Evolutionary conservation across 2,113 vertebrate species (phyloP).

Genomic region (Thomomys bottae): DNA sequence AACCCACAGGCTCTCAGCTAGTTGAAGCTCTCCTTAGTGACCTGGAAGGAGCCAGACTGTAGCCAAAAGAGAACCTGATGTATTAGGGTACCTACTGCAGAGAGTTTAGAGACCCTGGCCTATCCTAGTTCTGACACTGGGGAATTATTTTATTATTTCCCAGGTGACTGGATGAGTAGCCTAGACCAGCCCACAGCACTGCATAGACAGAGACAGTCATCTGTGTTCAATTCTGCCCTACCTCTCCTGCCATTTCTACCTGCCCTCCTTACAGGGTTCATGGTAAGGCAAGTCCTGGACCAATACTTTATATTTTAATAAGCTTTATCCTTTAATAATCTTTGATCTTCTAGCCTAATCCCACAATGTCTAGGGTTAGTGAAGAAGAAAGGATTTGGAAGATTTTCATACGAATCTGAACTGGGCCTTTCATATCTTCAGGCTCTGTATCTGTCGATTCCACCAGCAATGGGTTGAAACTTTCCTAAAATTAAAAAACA

Average conservation of each 20-base stretch:
- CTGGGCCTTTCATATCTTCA: neutral
- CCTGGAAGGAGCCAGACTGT: neutral
- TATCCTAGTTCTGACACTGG: neutral
- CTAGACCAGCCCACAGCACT: neutral
- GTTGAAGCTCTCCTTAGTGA: neutral
- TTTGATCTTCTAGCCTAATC: neutral
- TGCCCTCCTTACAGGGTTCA: neutral
- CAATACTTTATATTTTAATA: too few species aligned
- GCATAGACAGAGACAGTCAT: neutral
- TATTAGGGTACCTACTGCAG: neutral
- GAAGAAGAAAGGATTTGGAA: neutral
- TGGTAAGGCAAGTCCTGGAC: rapidly evolving
- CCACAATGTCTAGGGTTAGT: rapidly evolving
- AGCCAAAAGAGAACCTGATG: neutral
- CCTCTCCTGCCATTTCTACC: neutral
- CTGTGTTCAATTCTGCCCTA: neutral
- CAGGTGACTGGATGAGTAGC: neutral
- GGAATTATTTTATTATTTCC: neutral
- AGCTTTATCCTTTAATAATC: neutral
- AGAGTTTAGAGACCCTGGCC: neutral
- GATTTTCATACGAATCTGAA: neutral
- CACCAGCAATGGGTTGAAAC: neutral
- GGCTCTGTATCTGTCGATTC: neutral
- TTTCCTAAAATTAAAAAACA: neutral
- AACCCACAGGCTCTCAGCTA: neutral